Base-by-base conservation (phyloP, 2,888 invertebrate genomes). In the Orthosia incerta region DNA sequence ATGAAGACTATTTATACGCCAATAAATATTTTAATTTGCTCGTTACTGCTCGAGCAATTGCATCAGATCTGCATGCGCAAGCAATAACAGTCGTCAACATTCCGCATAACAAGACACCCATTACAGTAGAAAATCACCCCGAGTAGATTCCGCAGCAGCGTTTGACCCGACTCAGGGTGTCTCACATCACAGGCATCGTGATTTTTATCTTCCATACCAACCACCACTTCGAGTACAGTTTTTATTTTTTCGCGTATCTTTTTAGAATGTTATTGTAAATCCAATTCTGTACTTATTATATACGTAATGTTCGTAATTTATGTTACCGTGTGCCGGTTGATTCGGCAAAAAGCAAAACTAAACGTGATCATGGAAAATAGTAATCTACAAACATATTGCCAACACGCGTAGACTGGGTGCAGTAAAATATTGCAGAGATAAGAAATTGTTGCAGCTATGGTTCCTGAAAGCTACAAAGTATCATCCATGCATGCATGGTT, bases 1-100 rank as follows among this genome's bases (percentile, higher is more conserved):
- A 84, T 76, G 59, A 76, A 69, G 71, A 76, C 79, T 86, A 84
- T 88, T 86, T 84, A 86, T 85, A 81, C 80, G 86, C 83, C 80
- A 83, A 89, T 90, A 88, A 86, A 85, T 87, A 90, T 90, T 89
- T 79, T 86, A 89, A 90, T 90, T 82, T 71, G 83, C 86, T 90
- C 78, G 87, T 89, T 89, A 89, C 87, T 83, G 87, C 74, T 79
- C 85, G 68, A 84, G 86, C 84, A 85, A 84, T 84, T 76, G 83
- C 84, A 86, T 87, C 82, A 87, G 74, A 91, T 92, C 88, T 91
- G 87, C 89, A 91, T 91, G 87, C 87, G 81, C 86, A 81, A 85
- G 87, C 88, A 86, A 87, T 89, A 87, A 84, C 74, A 86, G 85
- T 82, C 86, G 86, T 89, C 81, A 79, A 85, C 86, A 84, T 87